Conservation (phyloP, 1,140 invertebrate genomes). For the Euschistus heros region DNA sequence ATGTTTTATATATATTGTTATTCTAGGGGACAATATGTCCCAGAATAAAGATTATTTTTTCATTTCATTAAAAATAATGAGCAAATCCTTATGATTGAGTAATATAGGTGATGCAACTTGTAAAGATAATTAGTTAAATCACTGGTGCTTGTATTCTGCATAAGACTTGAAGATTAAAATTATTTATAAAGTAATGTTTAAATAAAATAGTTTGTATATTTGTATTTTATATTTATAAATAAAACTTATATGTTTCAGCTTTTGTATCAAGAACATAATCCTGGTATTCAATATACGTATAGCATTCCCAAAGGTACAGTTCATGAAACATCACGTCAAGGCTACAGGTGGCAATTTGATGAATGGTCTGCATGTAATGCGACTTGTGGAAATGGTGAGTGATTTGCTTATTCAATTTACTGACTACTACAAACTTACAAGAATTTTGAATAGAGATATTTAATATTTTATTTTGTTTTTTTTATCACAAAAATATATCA, state of each 20-base stretch:
- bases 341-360: conserved; percentile 68
- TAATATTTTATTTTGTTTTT: not conserved
- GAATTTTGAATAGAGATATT: not conserved
- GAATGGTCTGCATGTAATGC: conserved; percentile 69
- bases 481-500: not conserved
- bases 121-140: too few species aligned
- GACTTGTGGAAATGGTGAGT: conserved; percentile 73
- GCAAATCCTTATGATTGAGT: too few species aligned
- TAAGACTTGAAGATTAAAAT: too few species aligned
- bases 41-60: too few species aligned
- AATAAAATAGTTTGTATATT: not conserved
- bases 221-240: not conserved
- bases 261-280: conserved; percentile 72
- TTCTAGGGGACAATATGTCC: too few species aligned
- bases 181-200: too few species aligned
- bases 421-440: not conserved
- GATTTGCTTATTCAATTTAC: not conserved
- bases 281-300: conserved; percentile 84
- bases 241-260: conserved; percentile 45
- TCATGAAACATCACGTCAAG: conserved; percentile 48
- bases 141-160: too few species aligned
- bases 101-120: too few species aligned
- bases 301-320: conserved; percentile 66
- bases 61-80: too few species aligned
- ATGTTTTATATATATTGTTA: too few species aligned